A percentile compares a stretch with the other conserved stretches of the same genome.
Conservation (phyloP, 2,797 vertebrate genomes). For the Manis pentadactyla region DNA sequence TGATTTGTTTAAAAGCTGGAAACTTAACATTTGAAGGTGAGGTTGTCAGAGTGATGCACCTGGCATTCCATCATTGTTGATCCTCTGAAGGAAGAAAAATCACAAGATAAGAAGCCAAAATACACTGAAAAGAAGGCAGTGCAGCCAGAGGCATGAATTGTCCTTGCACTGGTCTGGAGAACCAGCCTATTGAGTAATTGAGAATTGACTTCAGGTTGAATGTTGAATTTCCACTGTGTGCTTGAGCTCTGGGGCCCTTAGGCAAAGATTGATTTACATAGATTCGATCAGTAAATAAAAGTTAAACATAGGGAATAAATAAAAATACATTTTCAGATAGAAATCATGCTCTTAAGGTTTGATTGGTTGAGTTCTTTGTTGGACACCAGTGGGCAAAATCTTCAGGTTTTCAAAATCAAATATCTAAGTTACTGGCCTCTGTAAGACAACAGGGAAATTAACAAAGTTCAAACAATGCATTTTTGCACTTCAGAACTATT, state of each 20-base stretch:
- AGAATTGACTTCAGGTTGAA: constrained; percentile 63
- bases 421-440: background rate
- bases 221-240: constrained; percentile 17
- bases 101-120: background rate
- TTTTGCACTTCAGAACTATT: background rate
- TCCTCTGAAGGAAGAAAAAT: background rate
- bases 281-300: constrained; percentile 62
- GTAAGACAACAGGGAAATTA: background rate
- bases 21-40: background rate
- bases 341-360: background rate
- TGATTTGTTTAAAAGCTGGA: background rate
- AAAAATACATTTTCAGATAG: background rate
- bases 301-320: constrained; percentile 30
- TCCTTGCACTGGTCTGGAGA: background rate
- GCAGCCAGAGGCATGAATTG: background rate
- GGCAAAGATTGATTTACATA: constrained; percentile 62
- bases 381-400: background rate
- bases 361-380: constrained; percentile 31
- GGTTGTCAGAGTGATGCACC: background rate
- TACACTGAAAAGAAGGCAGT: background rate
- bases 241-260: background rate
- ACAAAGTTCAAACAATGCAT: background rate
- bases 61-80: background rate
- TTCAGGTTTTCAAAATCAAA: constrained; percentile 11
- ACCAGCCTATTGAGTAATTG: constrained; percentile 37